A percentile compares a stretch with the other conserved stretches of the same genome.
These are phyloP conservation scores for Copidosoma aretas DNA, from an alignment of 2,888 invertebrate species.

Conservation along the genomic window DNA sequence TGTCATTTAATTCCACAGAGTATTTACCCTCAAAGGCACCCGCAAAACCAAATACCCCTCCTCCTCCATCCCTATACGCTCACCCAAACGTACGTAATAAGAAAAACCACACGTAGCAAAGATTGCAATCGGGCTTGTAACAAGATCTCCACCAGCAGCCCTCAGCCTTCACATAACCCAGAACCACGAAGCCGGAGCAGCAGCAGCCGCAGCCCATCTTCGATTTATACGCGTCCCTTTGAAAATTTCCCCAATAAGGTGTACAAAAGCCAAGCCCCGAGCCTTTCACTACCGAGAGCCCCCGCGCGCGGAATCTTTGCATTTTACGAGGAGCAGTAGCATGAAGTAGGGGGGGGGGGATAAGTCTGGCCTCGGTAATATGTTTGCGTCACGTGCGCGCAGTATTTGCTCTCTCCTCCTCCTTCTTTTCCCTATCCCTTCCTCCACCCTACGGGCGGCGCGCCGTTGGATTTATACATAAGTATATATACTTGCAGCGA, in stretches of 20 bases:
- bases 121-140: conserved; percentile 5
- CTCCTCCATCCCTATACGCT: too few relatives aligned
- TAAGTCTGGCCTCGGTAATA: conserved; percentile 24
- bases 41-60: too few relatives aligned
- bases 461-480: too few relatives aligned
- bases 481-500: too few relatives aligned
- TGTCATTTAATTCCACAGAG: too few relatives aligned
- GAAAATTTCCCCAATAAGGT: conserved; percentile 30
- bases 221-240: conserved; percentile 6
- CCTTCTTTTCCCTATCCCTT: background rate
- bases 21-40: too few relatives aligned
- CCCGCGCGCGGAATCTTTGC: conserved; percentile 26
- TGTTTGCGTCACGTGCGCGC: conserved; percentile 41
- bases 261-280: background rate
- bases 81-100: too few relatives aligned
- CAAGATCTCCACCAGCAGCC: conserved; percentile 2
- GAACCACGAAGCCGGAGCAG: background rate
- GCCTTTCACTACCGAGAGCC: background rate
- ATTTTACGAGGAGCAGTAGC: conserved; percentile 36
- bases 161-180: too few relatives aligned
- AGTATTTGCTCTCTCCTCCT: conserved; percentile 29
- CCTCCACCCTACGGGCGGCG: too few relatives aligned
- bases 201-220: background rate
- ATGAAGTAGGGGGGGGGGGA: background rate
- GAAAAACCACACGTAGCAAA: background rate